phyloP scores from a whole-genome alignment of 2,113 vertebrate species.

The Xiphias gladius region DNA sequence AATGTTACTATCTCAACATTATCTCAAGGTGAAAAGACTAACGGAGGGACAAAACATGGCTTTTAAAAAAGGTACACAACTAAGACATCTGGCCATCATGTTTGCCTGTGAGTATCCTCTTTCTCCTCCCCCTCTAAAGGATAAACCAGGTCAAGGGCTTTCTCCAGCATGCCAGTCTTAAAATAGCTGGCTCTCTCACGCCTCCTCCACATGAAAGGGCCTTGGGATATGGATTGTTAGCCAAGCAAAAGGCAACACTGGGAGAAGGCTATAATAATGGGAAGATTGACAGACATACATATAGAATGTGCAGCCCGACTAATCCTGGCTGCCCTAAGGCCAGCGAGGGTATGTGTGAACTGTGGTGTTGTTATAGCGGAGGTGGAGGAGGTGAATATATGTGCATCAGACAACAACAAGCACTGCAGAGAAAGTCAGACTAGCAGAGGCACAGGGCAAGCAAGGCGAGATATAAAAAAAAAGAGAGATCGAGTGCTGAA shows the following conservation, averaged over 20 bases:
- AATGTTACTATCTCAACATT: not conserved
- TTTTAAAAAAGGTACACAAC: constrained; percentile 30
- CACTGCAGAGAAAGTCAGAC: constrained; percentile 21
- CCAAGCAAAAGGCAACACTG: constrained; percentile 51
- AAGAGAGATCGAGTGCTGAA: constrained; percentile 24
- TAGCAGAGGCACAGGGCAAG: constrained; percentile 28
- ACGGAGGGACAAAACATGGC: constrained; percentile 15
- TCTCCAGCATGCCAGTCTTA: constrained; percentile 72
- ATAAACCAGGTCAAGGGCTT: constrained; percentile 80
- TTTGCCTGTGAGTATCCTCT: constrained; percentile 56
- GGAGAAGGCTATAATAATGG: constrained; percentile 41
- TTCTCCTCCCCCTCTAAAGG: constrained; percentile 57
- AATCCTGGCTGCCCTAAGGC: constrained; percentile 51
- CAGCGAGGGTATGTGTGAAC: constrained; percentile 22
- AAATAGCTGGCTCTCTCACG: constrained; percentile 71
- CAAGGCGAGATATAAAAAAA: constrained; percentile 17
- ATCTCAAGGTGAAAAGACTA: not conserved
- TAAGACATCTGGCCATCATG: constrained; percentile 56
- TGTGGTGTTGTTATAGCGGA: constrained; percentile 15
- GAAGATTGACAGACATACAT: constrained; percentile 52
- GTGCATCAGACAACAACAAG: constrained; percentile 35
- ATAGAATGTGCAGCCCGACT: constrained; percentile 41
- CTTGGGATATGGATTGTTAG: constrained; percentile 50
- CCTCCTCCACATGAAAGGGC: constrained; percentile 66
- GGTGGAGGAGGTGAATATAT: constrained; percentile 37